phyloP scores from a whole-genome alignment of 2,888 invertebrate species.

The Amphipoea oculea region DNA sequence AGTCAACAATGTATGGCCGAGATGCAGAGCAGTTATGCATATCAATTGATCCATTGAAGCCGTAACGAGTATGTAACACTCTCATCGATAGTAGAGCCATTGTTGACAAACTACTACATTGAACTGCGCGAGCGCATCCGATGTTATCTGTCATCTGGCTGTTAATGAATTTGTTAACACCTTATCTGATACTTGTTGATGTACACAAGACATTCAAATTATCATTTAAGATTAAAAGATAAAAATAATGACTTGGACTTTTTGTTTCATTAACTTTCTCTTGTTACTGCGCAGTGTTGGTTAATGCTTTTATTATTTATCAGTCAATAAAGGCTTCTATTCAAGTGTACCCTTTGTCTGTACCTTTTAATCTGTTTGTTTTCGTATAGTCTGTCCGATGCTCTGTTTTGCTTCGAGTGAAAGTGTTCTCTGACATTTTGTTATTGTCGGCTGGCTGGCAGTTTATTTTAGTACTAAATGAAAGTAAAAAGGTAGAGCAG shows the following conservation, averaged over 20 bases:
- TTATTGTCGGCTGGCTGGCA: constrained; percentile 68
- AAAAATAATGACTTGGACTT: constrained; percentile 39
- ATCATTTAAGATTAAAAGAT: constrained; percentile 45
- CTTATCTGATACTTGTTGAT: constrained; percentile 37
- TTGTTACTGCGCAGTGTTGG: constrained; percentile 62
- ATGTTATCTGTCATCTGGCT: constrained; percentile 49
- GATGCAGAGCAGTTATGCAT: constrained; percentile 73
- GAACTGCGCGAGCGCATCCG: constrained; percentile 45
- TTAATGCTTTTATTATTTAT: constrained; percentile 66
- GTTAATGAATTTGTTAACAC: constrained; percentile 48
- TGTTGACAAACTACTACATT: constrained; percentile 66
- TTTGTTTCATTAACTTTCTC: constrained; percentile 73
- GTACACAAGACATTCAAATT: constrained; percentile 34
- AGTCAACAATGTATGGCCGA: constrained; percentile 66
- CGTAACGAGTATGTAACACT: constrained; percentile 76
- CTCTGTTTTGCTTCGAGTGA: constrained; percentile 69
- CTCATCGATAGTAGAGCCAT: constrained; percentile 61
- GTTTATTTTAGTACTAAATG: constrained; percentile 73
- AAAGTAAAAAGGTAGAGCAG: constrained; percentile 71
- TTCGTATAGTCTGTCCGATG: constrained; percentile 58
- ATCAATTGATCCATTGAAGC: constrained; percentile 80
- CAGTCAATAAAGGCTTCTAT: constrained; percentile 68
- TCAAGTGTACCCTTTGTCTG: constrained; percentile 65
- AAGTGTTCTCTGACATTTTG: constrained; percentile 76
- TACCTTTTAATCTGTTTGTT: constrained; percentile 70